Evolutionary conservation across 2,888 invertebrate genomes (phyloP), one percentile per base, ranked within the genome.

Genomic region (Steinernema scapterisci): DNA sequence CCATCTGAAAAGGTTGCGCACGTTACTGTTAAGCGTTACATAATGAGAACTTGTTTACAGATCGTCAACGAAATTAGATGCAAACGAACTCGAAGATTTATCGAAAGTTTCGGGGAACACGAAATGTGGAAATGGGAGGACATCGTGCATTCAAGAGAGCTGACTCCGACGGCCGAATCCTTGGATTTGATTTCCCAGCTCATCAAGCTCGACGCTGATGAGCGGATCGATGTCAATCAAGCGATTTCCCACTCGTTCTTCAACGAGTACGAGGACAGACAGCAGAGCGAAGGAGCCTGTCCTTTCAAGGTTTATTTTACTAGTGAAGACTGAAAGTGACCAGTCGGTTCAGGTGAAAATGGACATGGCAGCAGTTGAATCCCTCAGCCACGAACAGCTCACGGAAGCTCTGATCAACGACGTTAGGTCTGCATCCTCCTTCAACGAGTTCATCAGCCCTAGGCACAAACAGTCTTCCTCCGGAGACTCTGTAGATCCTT

Each of bases 311-410:
- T 82, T 31, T 19, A 48, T 19, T n/a, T n/a, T n/a, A n/a, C n/a
- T 13, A 51, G 6, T 51, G 19, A 51, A 6, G 51, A 51, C n/a
- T n/a, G n/a, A n/a, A n/a, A n/a, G n/a, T n/a, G n/a, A n/a, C n/a
- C n/a, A n/a, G n/a, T n/a, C n/a, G n/a, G 54, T 81, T 74, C 38
- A 85, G 85, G 83, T 86, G 13, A 86, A 86, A 75, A 80, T 81
- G 76, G 85, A 85, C 76, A 86, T 86, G 86, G 82, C 80, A 23
- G 82, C 83, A 9, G 85, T 86, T 7, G 86, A 86, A 77, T 76
- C 77, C 6, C 76, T 86, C 7, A 76, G 70, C 5, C 85, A 86
- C 75, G 52, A 75, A 11, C 76, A 82, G 54, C 79, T 86, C 19
- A 79, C 81, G n/a, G 72, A 79, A 2, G 76, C 81, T 1, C 78